These are phyloP conservation scores for Camponotus pennsylvanicus DNA, from an alignment of 1,140 invertebrate species.

Conservation along the genomic window DNA sequence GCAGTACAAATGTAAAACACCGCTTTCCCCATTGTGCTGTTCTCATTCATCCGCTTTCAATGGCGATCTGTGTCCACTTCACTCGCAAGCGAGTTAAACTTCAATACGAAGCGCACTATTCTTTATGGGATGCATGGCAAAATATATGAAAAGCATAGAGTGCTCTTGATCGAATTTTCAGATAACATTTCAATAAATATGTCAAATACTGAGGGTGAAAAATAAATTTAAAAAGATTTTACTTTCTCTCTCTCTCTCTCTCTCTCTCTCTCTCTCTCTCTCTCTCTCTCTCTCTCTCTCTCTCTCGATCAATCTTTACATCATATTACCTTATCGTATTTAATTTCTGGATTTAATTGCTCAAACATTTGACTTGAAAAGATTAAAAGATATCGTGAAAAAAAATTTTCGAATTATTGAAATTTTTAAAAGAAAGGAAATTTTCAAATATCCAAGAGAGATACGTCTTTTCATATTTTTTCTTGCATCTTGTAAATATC, in stretches of 20 bases:
- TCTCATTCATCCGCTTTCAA: conserved; percentile 72
- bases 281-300: too few species aligned
- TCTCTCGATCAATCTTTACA: neutral
- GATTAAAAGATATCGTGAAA: neutral
- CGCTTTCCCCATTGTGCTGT: conserved; percentile 64
- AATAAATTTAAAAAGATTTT: neutral
- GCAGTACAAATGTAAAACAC: conserved; percentile 64
- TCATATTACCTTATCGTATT: neutral
- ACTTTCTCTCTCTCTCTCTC: neutral
- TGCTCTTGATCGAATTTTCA: neutral
- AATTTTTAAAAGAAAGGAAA: too few species aligned
- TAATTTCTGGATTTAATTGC: conserved; percentile 24
- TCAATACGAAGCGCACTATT: conserved; percentile 38
- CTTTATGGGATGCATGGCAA: neutral
- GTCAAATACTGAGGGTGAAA: neutral
- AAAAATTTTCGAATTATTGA: too few species aligned
- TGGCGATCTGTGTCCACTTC: conserved; percentile 46
- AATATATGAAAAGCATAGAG: neutral
- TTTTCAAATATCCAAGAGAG: neutral
- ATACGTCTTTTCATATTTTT: neutral
- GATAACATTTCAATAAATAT: neutral
- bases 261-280: too few species aligned
- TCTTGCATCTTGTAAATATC: conserved; percentile 16
- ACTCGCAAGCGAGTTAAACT: conserved; percentile 43
- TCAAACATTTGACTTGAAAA: neutral